Evolutionary conservation across 2,113 vertebrate species (phyloP), one percentile per base, ranked within the genome.

Genomic region (Eptesicus fuscus): DNA sequence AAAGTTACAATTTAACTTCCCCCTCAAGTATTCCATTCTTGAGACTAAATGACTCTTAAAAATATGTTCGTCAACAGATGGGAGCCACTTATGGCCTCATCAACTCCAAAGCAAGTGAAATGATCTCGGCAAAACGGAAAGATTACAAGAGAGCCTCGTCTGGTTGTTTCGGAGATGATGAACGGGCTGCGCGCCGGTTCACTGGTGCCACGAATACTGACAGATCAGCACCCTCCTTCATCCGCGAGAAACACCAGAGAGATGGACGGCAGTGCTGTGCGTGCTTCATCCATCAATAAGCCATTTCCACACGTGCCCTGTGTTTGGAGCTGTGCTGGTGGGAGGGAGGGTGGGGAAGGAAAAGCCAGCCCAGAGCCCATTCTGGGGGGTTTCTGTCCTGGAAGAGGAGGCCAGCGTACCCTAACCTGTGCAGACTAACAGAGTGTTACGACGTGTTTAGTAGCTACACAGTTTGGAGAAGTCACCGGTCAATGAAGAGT

Each of bases 101-200:
- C 97, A 98, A 97, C 97, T 97, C 95, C 63, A 78, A 97, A 96
- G 93, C 95, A 97, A 98, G 96, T 97, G 94, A 97, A 98, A 98
- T 97, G 96, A 97, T 97, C 96, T 94, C 95, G 93, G 86, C 83
- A 92, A 80, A 96, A 98, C 91, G 98, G 70, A 35, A 92, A 90
- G 91, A 96, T 97, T 92, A 88, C 67, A 91, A 9, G 12, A 91
- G 94, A 96, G 83, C 83, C 83, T 98, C 95, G 96, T 92, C 96
- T 98, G 96, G 92, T 95, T 63, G 97, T 95, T 85, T 96, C 94
- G 44, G 89, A 71, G 96, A 92, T 98, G 76, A 97, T 84, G 59
- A 56, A 90, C 93, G 69, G 14, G 9, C 79, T 78, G 85, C 53
- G 61, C 47, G 74, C 63, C 91, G 89, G 59, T 73, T 91, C 96